Base-by-base conservation (phyloP, 1,140 invertebrate species). In the Drosophila varians region DNA sequence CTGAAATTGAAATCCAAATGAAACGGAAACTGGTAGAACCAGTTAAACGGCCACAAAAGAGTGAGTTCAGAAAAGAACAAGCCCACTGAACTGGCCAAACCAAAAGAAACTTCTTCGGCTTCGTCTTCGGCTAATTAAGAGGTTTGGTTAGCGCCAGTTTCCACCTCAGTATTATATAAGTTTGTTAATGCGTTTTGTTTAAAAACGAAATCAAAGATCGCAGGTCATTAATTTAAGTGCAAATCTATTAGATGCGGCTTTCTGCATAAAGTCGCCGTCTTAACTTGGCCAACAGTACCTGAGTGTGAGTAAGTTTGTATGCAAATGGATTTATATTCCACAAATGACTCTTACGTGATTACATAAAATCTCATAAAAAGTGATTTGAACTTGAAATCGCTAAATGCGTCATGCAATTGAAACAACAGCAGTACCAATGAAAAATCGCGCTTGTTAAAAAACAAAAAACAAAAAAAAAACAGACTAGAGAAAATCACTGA, bases 61-160 rank as follows among this genome's bases (percentile, higher is more conserved):
- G 38, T 36, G 51, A 49, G 43, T 40, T 40, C 55, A 57, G 64
- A 31, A 64, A 56, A 52, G 43, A 26, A 31, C 19, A 68, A 66
- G 19, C 40, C 48, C 23, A 52, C 31, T 34, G 38, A 58, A 28
- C 38, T 28, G 7, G 34, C 36, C 36, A 34, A 43, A 42, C 57
- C 45, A 52, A 70, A 77, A 78, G 83, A 78, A 83, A 83, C 74
- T 83, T 83, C 78, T 82, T 82, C 19, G 62, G 65, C 70, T 83
- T 83, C 74, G 77, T 83, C 78, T 82, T 82, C 19, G 62, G 65
- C 70, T 83, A 83, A 83, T 83, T 82, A 76, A 74, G 73, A 74
- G 69, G 70, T 75, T 38, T 56, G 55, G 54, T 38, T 72, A 72
- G 55, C 68, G 66, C 68, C 66, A 53, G 58, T 28, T 34, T 38